A percentile compares a stretch with the other conserved stretches of the same genome.
Evolutionary conservation across 2,888 invertebrate species (phyloP).

Genomic region (Epsilonema sp.): DNA sequence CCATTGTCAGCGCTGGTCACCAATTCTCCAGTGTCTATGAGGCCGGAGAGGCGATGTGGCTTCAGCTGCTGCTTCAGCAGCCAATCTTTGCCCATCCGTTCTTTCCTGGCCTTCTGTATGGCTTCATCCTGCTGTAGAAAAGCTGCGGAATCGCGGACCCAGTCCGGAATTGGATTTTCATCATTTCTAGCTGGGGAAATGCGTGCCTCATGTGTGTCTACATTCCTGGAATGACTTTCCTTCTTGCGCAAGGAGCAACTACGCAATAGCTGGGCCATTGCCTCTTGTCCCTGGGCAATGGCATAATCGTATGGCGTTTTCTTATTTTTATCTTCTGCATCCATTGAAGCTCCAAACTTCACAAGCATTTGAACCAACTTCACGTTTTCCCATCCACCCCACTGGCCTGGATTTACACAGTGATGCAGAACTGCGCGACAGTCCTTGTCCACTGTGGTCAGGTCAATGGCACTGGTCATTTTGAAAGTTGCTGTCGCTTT

Average conservation of each 20-base stretch:
- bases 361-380: conserved; percentile 27
- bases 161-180: neutral
- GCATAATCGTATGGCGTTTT: neutral
- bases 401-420: conserved; percentile 27
- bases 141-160: neutral
- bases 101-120: neutral
- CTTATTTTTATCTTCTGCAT: neutral
- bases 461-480: too few species aligned
- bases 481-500: conserved; percentile 18
- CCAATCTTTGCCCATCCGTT: neutral
- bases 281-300: neutral
- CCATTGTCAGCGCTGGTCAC: conserved; percentile 13
- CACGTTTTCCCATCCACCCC: conserved; percentile 31
- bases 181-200: neutral
- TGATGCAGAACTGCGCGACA: conserved; percentile 32
- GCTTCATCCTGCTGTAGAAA: neutral
- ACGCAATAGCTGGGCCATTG: neutral
- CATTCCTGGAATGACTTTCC: neutral
- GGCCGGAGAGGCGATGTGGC: conserved; percentile 14
- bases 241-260: neutral
- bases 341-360: conserved; percentile 5
- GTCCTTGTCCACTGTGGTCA: conserved; percentile 24
- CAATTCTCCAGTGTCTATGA: conserved; percentile 14
- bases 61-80: conserved; percentile 5
- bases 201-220: too few species aligned